A percentile compares a stretch with the other conserved stretches of the same genome.
phyloP scores from a whole-genome alignment of 2,797 vertebrate genomes.

The Syncerus caffer region DNA sequence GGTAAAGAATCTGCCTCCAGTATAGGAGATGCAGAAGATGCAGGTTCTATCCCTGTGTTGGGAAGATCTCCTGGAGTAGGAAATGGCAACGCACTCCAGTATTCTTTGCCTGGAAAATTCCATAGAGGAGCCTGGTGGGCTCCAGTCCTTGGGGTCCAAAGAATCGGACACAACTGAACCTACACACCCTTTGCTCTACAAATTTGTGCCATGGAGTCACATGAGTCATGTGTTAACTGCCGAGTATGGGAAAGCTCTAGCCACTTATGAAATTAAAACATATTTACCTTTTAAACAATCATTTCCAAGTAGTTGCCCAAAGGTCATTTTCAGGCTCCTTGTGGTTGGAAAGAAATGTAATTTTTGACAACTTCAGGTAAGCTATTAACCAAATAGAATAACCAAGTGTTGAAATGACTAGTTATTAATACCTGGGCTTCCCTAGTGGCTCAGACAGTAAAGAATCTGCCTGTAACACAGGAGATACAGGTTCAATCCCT shows the following conservation, averaged over 20 bases:
- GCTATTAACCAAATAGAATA: not conserved
- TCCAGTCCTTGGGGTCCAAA: not conserved
- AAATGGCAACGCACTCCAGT: not conserved
- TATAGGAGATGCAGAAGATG: not conserved
- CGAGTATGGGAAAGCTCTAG: not conserved
- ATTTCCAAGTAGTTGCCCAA: not conserved
- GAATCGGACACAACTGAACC: not conserved
- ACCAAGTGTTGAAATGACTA: not conserved
- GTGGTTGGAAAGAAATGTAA: not conserved
- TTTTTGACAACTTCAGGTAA: not conserved
- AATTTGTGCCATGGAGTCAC: not conserved
- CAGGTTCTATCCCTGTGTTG: not conserved
- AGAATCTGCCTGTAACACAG: not conserved
- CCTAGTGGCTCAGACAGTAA: not conserved
- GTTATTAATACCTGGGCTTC: not conserved
- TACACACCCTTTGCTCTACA: not conserved
- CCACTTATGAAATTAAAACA: not conserved
- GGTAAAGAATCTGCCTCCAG: not conserved
- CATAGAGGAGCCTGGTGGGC: not conserved
- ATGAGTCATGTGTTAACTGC: not conserved
- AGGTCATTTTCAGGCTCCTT: not conserved
- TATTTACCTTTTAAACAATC: conserved; percentile 18
- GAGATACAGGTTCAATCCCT: not conserved
- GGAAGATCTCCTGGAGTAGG: not conserved
- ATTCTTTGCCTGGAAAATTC: not conserved